phyloP scores from a whole-genome alignment of 2,797 vertebrate genomes.

The Vireo griseus region DNA sequence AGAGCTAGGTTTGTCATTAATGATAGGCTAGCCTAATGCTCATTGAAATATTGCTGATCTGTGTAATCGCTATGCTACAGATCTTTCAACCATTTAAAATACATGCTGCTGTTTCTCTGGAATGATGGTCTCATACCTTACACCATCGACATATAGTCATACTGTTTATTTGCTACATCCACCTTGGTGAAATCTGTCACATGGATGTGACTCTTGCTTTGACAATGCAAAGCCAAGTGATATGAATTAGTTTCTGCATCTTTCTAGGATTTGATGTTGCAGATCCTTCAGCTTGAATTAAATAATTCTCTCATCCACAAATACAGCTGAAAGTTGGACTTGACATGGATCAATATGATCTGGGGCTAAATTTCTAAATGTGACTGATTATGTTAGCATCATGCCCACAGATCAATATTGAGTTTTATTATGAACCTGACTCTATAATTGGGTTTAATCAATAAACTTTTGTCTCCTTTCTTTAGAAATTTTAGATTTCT shows the following conservation, averaged over 20 bases:
- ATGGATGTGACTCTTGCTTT: slow-evolving; percentile 87
- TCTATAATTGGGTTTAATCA: slow-evolving; percentile 91
- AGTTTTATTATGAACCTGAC: slow-evolving; percentile 82
- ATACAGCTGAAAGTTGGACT: slow-evolving; percentile 95
- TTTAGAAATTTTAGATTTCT: slow-evolving; percentile 81
- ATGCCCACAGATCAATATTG: slow-evolving; percentile 91
- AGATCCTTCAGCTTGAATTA: slow-evolving; percentile 86
- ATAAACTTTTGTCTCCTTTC: slow-evolving; percentile 94
- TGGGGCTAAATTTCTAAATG: slow-evolving; percentile 87
- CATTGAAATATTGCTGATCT: slow-evolving; percentile 11
- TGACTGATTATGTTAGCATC: slow-evolving; percentile 91
- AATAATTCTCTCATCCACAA: slow-evolving; percentile 81
- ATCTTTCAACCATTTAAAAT: slow-evolving; percentile 37
- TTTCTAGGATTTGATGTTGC: slow-evolving; percentile 68
- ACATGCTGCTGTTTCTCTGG: not conserved
- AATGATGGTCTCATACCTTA: slow-evolving; percentile 59
- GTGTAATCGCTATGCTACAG: not conserved
- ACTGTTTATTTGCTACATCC: slow-evolving; percentile 72
- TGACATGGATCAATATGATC: slow-evolving; percentile 95
- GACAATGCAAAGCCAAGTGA: slow-evolving; percentile 75
- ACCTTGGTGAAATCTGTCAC: slow-evolving; percentile 82
- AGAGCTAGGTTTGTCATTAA: not conserved
- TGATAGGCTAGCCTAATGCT: not conserved
- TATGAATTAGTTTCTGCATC: slow-evolving; percentile 73
- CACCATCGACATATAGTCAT: slow-evolving; percentile 75